These are phyloP conservation scores for Fragum whitleyi DNA, from an alignment of 2,888 invertebrate species.

Conservation along the genomic window DNA sequence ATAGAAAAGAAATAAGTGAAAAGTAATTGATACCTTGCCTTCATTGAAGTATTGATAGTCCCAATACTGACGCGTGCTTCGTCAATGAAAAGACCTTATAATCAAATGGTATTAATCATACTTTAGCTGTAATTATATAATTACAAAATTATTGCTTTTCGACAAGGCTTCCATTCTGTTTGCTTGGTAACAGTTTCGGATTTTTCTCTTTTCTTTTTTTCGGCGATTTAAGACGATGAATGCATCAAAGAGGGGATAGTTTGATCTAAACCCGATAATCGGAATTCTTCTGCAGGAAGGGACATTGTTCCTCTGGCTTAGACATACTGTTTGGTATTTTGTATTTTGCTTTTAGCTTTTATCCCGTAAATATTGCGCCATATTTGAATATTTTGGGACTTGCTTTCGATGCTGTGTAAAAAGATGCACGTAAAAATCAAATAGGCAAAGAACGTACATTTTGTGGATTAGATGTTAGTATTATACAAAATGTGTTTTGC, in stretches of 20 bases:
- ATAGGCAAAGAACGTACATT: no score
- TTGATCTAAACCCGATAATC: slow-evolving; percentile 10
- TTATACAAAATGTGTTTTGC: no score
- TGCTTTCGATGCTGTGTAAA: no score
- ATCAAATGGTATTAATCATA: slow-evolving; percentile 56
- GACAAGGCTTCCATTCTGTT: neutral
- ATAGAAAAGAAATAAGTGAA: slow-evolving; percentile 26
- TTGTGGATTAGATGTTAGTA: no score
- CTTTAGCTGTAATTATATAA: slow-evolving; percentile 46
- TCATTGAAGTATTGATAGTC: slow-evolving; percentile 29
- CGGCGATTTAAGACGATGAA: neutral
- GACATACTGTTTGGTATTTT: no score
- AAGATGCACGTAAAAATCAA: no score
- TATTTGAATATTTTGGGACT: no score
- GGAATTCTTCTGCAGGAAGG: slow-evolving; percentile 8
- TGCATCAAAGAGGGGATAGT: slow-evolving; percentile 14
- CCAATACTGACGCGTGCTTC: slow-evolving; percentile 57
- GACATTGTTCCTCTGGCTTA: neutral
- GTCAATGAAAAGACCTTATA: slow-evolving; percentile 36
- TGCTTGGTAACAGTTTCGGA: slow-evolving; percentile 8
- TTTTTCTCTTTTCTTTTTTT: neutral
- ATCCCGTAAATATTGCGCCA: no score
- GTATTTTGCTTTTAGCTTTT: no score
- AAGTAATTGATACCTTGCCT: slow-evolving; percentile 25
- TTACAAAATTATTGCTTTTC: slow-evolving; percentile 50